Conservation (phyloP, 2,113 vertebrate species). For the Melanerpes aurifrons region DNA sequence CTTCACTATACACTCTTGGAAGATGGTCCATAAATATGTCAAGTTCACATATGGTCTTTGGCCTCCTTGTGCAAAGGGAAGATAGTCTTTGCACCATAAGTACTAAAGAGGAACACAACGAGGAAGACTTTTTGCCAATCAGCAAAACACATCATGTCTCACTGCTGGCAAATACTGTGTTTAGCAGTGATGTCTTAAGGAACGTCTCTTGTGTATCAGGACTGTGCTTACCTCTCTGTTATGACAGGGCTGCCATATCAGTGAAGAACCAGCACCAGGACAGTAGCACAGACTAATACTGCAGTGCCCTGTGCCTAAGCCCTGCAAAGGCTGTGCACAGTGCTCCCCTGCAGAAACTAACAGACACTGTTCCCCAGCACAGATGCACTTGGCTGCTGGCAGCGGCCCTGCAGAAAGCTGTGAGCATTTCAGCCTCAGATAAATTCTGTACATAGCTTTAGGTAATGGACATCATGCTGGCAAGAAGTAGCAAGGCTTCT, state of each 20-base stretch:
- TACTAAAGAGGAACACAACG: not conserved
- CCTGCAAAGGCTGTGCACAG: accelerated
- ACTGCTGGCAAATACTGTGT: not conserved
- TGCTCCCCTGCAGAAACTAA: not conserved
- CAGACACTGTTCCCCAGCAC: accelerated
- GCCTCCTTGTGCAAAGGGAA: not conserved
- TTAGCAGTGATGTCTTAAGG: not conserved
- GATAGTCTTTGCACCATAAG: not conserved
- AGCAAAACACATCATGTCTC: not conserved
- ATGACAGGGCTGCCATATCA: not conserved
- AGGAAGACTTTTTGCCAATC: not conserved
- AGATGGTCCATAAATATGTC: slow-evolving; percentile 5
- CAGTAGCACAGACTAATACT: accelerated
- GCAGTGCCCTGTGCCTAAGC: not conserved
- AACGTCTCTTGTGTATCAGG: not conserved
- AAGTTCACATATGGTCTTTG: not conserved
- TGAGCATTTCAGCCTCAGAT: slow-evolving; percentile 37
- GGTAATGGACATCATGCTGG: slow-evolving; percentile 56
- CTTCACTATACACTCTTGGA: slow-evolving; percentile 20
- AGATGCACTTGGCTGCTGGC: not conserved
- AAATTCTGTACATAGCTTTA: slow-evolving; percentile 39
- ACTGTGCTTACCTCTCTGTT: not conserved
- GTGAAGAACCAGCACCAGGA: not conserved
- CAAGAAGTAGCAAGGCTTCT: slow-evolving; percentile 58
- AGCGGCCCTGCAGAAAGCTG: not conserved